Percentiles rank a stretch among this genome's conserved stretches.
Conservation (phyloP, 2,113 vertebrate genomes). For the Poeciliopsis prolifica region DNA sequence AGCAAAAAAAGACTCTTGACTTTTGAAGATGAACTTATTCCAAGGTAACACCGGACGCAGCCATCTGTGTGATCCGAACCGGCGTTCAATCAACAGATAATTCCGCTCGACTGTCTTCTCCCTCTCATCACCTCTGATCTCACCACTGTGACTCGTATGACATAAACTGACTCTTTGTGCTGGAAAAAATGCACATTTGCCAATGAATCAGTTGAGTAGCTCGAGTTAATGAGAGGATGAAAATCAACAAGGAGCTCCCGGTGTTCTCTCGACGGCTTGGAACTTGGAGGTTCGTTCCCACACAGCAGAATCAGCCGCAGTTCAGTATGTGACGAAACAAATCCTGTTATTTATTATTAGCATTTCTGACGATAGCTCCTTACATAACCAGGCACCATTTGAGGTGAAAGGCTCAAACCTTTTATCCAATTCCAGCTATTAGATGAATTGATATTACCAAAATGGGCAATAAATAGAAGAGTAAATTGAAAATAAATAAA, state of each 20-base stretch:
- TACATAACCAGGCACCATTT: conserved; percentile 27
- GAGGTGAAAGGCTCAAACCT: not conserved
- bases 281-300: not conserved
- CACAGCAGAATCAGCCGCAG: not conserved
- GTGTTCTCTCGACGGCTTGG: too few relatives aligned
- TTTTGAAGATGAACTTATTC: conserved; percentile 16
- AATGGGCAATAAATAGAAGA: too few relatives aligned
- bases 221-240: not conserved
- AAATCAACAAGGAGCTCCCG: not conserved
- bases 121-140: not conserved
- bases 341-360: conserved; percentile 35
- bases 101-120: conserved; percentile 41
- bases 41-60: conserved; percentile 35
- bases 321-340: conserved; percentile 1
- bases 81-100: conserved; percentile 74
- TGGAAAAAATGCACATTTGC: not conserved
- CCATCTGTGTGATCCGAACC: conserved; percentile 67
- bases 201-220: not conserved
- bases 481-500: too few relatives aligned
- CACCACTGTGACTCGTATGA: not conserved
- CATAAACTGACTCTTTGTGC: conserved; percentile 19
- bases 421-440: not conserved
- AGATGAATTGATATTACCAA: not conserved
- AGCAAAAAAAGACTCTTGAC: not conserved
- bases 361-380: conserved; percentile 6